Percentiles rank a stretch among this genome's conserved stretches.
Conservation (phyloP, 2,888 invertebrate species). For the Apotomis capreana region DNA sequence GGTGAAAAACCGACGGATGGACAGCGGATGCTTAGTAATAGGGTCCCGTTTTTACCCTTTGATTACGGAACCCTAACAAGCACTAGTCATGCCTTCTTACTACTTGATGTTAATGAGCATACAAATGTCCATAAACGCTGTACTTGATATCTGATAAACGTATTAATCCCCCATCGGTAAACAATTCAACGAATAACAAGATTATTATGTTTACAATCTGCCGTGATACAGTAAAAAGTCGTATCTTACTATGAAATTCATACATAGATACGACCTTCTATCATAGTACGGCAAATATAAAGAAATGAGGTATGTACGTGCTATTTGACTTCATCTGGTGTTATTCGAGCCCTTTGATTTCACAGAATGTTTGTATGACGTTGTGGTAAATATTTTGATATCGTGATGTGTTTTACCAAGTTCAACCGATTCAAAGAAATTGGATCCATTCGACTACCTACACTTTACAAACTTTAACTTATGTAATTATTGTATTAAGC, state of each 20-base stretch:
- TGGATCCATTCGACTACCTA: not conserved
- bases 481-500: too few relatives aligned
- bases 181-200: not conserved
- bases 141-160: constrained; percentile 8
- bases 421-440: not conserved
- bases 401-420: not conserved
- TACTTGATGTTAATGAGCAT: too few relatives aligned
- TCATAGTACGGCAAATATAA: not conserved
- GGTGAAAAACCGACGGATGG: too few relatives aligned
- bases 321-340: not conserved
- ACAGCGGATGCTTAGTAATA: too few relatives aligned
- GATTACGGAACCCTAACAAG: too few relatives aligned
- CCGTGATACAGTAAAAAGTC: too few relatives aligned
- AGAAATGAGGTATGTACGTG: not conserved
- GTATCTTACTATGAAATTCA: too few relatives aligned
- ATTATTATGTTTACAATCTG: constrained; percentile 6
- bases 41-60: too few relatives aligned
- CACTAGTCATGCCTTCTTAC: too few relatives aligned
- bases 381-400: not conserved
- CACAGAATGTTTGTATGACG: not conserved
- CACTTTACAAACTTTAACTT: too few relatives aligned
- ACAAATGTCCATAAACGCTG: too few relatives aligned
- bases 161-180: constrained; percentile 7
- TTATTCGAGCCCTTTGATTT: constrained; percentile 10
- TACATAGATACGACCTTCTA: too few relatives aligned